A percentile compares a stretch with the other conserved stretches of the same genome.
These are phyloP conservation scores for Nycteola revayana DNA, from an alignment of 2,888 invertebrate genomes.

Conservation along the genomic window DNA sequence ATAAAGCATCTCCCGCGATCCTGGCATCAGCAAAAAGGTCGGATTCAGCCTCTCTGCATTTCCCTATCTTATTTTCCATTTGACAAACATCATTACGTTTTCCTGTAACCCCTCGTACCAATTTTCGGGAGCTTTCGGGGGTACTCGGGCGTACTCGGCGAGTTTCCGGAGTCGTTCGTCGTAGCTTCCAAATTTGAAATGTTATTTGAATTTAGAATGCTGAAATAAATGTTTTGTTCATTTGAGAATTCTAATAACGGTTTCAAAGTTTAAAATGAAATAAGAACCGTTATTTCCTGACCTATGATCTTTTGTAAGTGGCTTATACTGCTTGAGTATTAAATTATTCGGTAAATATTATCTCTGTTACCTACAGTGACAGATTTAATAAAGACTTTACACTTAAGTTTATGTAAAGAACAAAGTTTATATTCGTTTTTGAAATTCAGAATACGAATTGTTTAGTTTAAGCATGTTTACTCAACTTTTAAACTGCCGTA, in stretches of 20 bases:
- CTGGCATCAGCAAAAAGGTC: conserved; percentile 65
- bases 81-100: conserved; percentile 81
- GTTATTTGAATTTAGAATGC: conserved; percentile 31
- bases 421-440: no score
- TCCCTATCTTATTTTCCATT: conserved; percentile 83
- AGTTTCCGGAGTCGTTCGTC: conserved; percentile 46
- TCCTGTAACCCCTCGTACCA: conserved; percentile 66
- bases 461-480: no score
- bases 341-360: no score
- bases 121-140: conserved; percentile 61
- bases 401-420: no score
- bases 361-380: no score
- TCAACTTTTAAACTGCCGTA: no score
- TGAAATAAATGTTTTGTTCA: conserved; percentile 22
- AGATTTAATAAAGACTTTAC: no score
- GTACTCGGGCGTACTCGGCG: conserved; percentile 55
- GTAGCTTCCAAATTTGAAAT: conserved; percentile 6
- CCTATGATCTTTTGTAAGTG: no score
- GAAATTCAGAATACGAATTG: no score
- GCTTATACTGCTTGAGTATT: not conserved
- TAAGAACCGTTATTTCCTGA: no score
- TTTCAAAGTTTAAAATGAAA: no score
- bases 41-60: conserved; percentile 69
- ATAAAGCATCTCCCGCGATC: conserved; percentile 35
- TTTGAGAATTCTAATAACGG: conserved; percentile 3